Evolutionary conservation across 2,888 invertebrate genomes (phyloP), one percentile per base, ranked within the genome.

Genomic region (Laspeyria flexula): DNA sequence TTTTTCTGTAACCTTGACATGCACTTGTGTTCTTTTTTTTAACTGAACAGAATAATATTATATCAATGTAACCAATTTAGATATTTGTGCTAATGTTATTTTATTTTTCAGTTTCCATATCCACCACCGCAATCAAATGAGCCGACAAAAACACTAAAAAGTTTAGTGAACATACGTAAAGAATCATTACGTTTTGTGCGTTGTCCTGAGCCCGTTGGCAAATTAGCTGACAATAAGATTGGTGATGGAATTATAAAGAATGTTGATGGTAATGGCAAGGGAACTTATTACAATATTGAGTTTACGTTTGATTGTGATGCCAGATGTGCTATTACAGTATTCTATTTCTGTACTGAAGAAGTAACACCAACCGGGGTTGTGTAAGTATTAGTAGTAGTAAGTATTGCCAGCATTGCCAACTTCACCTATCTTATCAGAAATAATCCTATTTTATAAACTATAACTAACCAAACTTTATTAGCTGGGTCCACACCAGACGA

Each of bases 261-360:
- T 10, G 93, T 93, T 38, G 94, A 95, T 18, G 93, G 91, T 48
- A 93, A 94, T 56, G 95, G 94, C 35, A 95, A 95, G 69, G 93
- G 93, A 25, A 94, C 94, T 39, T 94, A 95, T 39, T 99, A 98
- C 81, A 99, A 98, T 79, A 96, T 99, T 75, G 99, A 99, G 90
- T 99, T 99, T 81, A 97, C 96, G 0, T 99, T 99, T 91, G 99
- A 99, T 86, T 96, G 97, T 78, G 99, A 99, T 85, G 97, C 97
- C 3, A 94, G 96, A 73, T 99, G 98, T 92, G 96, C 97, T 15
- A 98, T 99, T 57, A 99, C 98, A 25, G 95, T 99, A 62, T 97
- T 97, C 86, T 99, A 99, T 84, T 98, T 99, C 86, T 98, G 99
- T 77, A 95, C 96, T 1, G 99, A 99, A 86, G 98, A 99, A 81